phyloP scores from a whole-genome alignment of 2,797 vertebrate genomes.

The Gila robusta region DNA sequence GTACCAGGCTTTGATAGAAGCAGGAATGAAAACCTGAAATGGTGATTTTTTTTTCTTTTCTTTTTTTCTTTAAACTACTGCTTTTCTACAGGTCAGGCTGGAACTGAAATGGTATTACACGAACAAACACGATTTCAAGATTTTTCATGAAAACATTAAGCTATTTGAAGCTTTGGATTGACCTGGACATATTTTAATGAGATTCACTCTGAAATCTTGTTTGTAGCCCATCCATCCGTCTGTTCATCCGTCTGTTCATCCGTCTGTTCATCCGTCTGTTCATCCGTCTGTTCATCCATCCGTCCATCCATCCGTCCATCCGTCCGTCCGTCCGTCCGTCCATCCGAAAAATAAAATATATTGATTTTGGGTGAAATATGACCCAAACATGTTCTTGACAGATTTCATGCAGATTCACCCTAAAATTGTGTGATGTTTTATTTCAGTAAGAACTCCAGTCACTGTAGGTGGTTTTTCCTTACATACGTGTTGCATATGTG shows the following conservation, averaged over 20 bases:
- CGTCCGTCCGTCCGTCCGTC: too few species aligned
- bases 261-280: too few species aligned
- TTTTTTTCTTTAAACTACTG: not conserved
- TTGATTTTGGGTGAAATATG: not conserved
- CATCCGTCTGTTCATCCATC: too few species aligned
- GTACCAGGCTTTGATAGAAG: not conserved
- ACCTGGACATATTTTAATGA: not conserved
- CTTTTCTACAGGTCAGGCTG: not conserved
- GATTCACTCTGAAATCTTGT: not conserved
- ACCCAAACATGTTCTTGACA: not conserved
- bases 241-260: not conserved
- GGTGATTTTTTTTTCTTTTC: not conserved
- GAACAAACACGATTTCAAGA: not conserved
- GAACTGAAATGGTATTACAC: not conserved
- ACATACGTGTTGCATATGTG: not conserved
- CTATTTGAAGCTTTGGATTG: not conserved
- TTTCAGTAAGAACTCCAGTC: not conserved
- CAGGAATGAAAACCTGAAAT: not conserved
- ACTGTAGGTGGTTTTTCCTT: not conserved
- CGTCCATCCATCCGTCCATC: not conserved
- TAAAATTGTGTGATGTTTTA: not conserved
- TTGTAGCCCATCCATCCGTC: not conserved
- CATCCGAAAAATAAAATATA: not conserved
- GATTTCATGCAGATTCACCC: not conserved
- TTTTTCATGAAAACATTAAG: not conserved